These are phyloP conservation scores for Chrysopilus asiliformis DNA, from an alignment of 2,888 invertebrate species.

Conservation along the genomic window DNA sequence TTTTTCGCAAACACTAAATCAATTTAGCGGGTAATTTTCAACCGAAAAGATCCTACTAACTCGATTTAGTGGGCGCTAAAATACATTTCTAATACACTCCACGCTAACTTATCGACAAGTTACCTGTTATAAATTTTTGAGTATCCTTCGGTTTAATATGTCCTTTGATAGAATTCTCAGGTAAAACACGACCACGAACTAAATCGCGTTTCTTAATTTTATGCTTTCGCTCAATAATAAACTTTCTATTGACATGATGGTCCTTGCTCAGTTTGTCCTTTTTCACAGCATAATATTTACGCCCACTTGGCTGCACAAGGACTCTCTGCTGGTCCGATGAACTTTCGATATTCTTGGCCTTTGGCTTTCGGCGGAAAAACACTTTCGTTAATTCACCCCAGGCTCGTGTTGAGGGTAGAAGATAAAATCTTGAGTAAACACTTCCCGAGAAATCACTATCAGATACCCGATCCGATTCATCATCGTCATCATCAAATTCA, in stretches of 20 bases:
- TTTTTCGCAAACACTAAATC: too few relatives aligned
- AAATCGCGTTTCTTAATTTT: constrained; percentile 18
- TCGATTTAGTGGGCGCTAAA: too few relatives aligned
- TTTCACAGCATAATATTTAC: background rate
- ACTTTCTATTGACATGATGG: constrained; percentile 11
- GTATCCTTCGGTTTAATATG: too few relatives aligned
- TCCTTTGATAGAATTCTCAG: too few relatives aligned
- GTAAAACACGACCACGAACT: constrained; percentile 7
- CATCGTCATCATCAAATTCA: constrained; percentile 7
- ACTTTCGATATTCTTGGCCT: background rate
- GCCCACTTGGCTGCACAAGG: background rate
- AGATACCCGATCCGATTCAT: background rate
- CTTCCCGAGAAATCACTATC: background rate
- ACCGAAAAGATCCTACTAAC: background rate
- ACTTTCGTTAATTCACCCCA: constrained; percentile 11
- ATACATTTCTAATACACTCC: too few relatives aligned
- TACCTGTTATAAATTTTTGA: too few relatives aligned
- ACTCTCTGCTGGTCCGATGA: background rate
- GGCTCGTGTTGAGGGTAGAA: constrained; percentile 3
- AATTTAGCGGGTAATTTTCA: too few relatives aligned
- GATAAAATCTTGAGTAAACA: constrained; percentile 8
- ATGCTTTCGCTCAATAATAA: constrained; percentile 16
- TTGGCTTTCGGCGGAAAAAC: constrained; percentile 6
- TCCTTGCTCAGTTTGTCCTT: constrained; percentile 4
- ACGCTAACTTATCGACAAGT: too few relatives aligned